These are phyloP conservation scores for Porites lutea DNA, from an alignment of 64 coral and sea anemone species.

Conservation along the genomic window DNA sequence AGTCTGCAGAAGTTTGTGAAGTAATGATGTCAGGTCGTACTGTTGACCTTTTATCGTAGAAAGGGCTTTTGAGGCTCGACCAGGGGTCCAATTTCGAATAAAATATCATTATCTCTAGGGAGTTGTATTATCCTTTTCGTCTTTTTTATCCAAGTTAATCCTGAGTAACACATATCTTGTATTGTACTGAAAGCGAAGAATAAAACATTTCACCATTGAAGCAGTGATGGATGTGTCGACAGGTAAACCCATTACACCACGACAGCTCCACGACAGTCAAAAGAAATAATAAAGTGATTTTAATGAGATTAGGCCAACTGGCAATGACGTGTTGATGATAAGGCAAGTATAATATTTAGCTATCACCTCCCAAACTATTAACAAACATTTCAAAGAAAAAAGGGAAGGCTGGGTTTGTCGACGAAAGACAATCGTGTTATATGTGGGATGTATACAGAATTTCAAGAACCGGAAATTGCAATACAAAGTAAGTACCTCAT, in stretches of 20 bases:
- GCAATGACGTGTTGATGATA: slow-evolving; percentile 60
- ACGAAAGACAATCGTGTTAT: slow-evolving; percentile 2
- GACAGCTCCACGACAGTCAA: slow-evolving; percentile 38
- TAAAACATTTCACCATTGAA: slow-evolving; percentile 27
- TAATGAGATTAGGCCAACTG: slow-evolving; percentile 50
- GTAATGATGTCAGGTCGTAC: no score
- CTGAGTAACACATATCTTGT: neutral
- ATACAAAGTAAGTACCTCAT: neutral
- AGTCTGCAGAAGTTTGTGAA: no score
- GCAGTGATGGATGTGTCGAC: slow-evolving; percentile 19
- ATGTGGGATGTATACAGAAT: slow-evolving; percentile 24
- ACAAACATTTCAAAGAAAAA: slow-evolving; percentile 34
- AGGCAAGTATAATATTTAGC: slow-evolving; percentile 33
- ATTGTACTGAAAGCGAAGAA: slow-evolving; percentile 35
- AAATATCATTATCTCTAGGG: slow-evolving; percentile 52
- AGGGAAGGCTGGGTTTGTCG: neutral
- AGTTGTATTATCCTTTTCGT: slow-evolving; percentile 23
- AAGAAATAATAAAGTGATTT: slow-evolving; percentile 61
- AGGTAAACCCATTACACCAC: slow-evolving; percentile 4
- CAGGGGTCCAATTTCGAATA: slow-evolving; percentile 1
- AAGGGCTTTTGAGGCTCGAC: neutral
- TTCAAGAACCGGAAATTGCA: slow-evolving; percentile 57
- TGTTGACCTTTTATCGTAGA: no score
- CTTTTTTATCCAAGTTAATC: slow-evolving; percentile 18
- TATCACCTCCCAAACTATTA: slow-evolving; percentile 61